A percentile compares a stretch with the other conserved stretches of the same genome.
phyloP scores from a whole-genome alignment of 2,113 vertebrate genomes.

The Tyrannus savana region DNA sequence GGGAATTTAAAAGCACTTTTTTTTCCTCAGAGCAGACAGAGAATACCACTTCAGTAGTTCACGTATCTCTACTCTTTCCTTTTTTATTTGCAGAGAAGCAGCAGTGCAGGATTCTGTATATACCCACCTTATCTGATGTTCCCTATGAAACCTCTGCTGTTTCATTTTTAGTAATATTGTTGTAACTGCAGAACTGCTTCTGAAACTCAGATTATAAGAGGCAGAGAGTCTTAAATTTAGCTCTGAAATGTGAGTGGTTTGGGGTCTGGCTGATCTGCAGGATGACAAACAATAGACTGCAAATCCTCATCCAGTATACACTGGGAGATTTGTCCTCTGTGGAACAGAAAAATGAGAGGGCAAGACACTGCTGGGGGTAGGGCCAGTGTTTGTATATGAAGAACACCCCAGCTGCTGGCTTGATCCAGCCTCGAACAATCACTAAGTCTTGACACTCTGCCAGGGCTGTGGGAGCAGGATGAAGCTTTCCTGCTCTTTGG shows the following conservation, averaged over 20 bases:
- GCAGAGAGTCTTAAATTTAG: not conserved
- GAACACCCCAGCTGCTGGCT: not conserved
- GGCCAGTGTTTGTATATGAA: not conserved
- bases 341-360: not conserved
- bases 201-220: not conserved
- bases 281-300: not conserved
- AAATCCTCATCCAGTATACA: not conserved
- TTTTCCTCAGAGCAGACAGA: not conserved
- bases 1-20: not conserved
- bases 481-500: not conserved
- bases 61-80: not conserved
- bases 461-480: rapidly evolving
- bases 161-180: not conserved
- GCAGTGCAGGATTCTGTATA: not conserved
- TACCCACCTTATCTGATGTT: not conserved
- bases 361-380: not conserved
- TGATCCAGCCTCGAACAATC: not conserved
- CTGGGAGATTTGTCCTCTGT: rapidly evolving
- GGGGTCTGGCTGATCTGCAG: not conserved
- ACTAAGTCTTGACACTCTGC: not conserved
- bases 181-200: not conserved
- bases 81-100: not conserved
- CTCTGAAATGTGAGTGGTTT: not conserved
- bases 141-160: not conserved
- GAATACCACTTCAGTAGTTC: not conserved